These are phyloP conservation scores for Pteromalus puparum DNA, from an alignment of 1,140 invertebrate species.

Conservation along the genomic window DNA sequence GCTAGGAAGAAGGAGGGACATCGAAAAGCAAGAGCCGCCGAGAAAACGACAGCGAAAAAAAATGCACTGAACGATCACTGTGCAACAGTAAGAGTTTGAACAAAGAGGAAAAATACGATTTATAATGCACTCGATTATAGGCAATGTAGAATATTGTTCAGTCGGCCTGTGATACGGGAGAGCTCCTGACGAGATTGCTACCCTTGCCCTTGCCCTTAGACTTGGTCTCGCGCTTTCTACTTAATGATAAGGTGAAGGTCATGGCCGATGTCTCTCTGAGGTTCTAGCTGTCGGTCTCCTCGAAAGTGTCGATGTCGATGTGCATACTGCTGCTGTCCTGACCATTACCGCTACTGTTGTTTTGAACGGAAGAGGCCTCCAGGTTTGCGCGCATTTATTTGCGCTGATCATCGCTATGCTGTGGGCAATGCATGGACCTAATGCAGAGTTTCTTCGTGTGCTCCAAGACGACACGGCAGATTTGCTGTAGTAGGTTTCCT, in stretches of 20 bases:
- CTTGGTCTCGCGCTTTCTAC: no score
- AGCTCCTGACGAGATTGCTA: no score
- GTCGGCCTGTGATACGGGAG: no score
- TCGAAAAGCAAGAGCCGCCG: not conserved
- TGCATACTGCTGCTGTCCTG: slow-evolving; percentile 60
- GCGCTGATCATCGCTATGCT: slow-evolving; percentile 84
- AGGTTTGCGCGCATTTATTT: slow-evolving; percentile 77
- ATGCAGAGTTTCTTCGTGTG: slow-evolving; percentile 87
- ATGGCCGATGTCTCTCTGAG: no score
- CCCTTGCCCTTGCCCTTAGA: no score
- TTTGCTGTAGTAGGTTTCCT: slow-evolving; percentile 79
- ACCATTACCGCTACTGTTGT: slow-evolving; percentile 27
- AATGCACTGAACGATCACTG: no score
- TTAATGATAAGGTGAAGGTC: no score
- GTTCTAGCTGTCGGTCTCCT: slow-evolving; percentile 76
- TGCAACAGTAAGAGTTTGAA: no score
- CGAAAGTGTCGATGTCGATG: slow-evolving; percentile 78
- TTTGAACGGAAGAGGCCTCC: slow-evolving; percentile 49
- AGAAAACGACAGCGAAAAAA: no score
- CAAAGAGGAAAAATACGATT: no score
- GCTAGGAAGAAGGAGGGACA: slow-evolving; percentile 8
- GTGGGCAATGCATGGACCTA: slow-evolving; percentile 82
- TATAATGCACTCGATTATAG: no score
- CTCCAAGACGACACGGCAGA: slow-evolving; percentile 87
- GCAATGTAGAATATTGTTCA: slow-evolving; percentile 22